Evolutionary conservation across 2,113 vertebrate genomes (phyloP).

Genomic region (Isurus oxyrinchus): DNA sequence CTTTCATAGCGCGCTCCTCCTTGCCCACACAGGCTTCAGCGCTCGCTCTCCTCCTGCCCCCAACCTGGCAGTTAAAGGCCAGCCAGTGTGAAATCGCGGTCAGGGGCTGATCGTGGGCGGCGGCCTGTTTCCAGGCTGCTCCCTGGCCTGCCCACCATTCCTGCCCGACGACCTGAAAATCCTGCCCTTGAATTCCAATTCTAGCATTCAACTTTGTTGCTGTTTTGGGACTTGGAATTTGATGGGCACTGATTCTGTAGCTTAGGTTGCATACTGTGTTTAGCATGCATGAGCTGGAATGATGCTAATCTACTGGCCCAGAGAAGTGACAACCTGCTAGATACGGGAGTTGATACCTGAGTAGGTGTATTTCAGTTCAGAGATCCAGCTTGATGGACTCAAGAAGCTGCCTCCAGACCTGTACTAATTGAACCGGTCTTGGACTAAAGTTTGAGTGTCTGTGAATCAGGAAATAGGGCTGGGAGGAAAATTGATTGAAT

Average conservation of each 20-base stretch:
- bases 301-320: background rate
- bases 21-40: too few species aligned
- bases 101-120: too few species aligned
- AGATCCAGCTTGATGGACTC: background rate
- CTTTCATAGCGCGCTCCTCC: too few species aligned
- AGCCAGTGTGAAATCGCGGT: too few species aligned
- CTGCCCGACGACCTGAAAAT: too few species aligned
- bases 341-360: background rate
- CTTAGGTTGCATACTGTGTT: background rate
- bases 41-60: too few species aligned
- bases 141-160: too few species aligned
- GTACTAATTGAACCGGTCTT: background rate
- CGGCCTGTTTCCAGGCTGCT: too few species aligned
- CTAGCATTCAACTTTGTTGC: background rate
- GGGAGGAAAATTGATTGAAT: background rate
- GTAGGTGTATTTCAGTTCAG: background rate
- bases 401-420: background rate
- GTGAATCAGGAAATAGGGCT: background rate
- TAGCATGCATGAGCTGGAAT: background rate
- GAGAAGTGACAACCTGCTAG: background rate
- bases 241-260: background rate
- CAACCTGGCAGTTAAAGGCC: too few species aligned
- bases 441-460: background rate
- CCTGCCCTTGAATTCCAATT: background rate
- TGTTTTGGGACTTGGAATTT: background rate